Percentiles rank a stretch among this genome's conserved stretches.
Evolutionary conservation across 2,797 vertebrate species (phyloP).

Genomic region (Darevskia mixta): DNA sequence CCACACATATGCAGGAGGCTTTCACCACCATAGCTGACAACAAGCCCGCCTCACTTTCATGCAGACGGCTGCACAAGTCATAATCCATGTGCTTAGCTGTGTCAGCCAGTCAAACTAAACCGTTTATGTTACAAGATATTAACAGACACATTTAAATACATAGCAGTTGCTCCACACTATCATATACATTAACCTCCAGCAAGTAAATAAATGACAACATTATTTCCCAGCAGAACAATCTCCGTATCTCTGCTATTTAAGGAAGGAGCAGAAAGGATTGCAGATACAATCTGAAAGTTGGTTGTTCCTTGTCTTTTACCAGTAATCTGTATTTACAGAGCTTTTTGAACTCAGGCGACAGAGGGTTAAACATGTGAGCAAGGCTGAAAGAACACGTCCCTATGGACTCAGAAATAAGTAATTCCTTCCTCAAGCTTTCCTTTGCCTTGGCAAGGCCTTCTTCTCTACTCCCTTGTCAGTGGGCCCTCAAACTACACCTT

Average conservation of each 20-base stretch:
- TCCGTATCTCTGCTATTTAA: not conserved
- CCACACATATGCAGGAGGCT: not conserved
- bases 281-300: not conserved
- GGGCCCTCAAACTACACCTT: not conserved
- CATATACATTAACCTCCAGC: not conserved
- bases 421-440: conserved; percentile 61
- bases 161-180: not conserved
- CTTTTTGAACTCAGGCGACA: not conserved
- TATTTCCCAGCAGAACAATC: not conserved
- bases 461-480: conserved; percentile 56
- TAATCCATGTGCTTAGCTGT: not conserved
- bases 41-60: not conserved
- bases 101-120: not conserved
- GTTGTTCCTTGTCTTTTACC: not conserved
- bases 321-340: not conserved
- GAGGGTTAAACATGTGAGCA: conserved; percentile 60
- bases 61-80: no score
- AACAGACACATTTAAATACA: not conserved
- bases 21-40: not conserved
- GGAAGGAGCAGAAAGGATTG: not conserved
- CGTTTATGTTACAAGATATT: not conserved
- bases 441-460: conserved; percentile 1
- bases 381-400: conserved; percentile 16
- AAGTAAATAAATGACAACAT: not conserved
- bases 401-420: conserved; percentile 56